phyloP scores from a whole-genome alignment of 2,888 invertebrate genomes.

The Caenorhabditis virilis region DNA sequence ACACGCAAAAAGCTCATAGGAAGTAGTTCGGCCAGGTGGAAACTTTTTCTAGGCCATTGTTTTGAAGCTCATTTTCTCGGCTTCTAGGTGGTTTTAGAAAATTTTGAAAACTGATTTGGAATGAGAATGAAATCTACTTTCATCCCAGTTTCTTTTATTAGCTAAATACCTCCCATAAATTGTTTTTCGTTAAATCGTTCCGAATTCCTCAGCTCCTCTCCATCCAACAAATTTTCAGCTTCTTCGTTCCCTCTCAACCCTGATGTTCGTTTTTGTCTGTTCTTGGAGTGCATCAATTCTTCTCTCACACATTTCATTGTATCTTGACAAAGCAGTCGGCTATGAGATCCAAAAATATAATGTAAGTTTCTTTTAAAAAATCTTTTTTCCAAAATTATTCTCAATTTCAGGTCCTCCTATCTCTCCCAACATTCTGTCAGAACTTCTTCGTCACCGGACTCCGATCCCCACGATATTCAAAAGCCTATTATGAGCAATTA shows the following conservation, averaged over 20 bases:
- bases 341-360: slow-evolving; percentile 40
- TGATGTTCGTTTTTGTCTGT: slow-evolving; percentile 36
- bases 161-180: no score
- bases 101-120: no score
- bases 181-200: no score
- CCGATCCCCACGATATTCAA: slow-evolving; percentile 30
- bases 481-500: slow-evolving; percentile 29
- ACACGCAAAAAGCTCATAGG: no score
- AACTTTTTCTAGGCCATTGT: no score
- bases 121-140: no score
- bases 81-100: no score
- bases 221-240: no score
- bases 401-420: slow-evolving; percentile 31
- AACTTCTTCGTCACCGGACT: slow-evolving; percentile 35
- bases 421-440: slow-evolving; percentile 39
- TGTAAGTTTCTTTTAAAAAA: slow-evolving; percentile 13
- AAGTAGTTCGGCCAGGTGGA: no score
- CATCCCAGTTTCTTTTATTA: no score
- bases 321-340: slow-evolving; percentile 22
- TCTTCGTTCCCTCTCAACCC: slow-evolving; percentile 24
- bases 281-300: slow-evolving; percentile 33
- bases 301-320: slow-evolving; percentile 29
- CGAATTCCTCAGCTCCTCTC: no score
- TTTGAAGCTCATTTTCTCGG: no score
- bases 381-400: not conserved